phyloP scores from a whole-genome alignment of 92 coral and sea anemone genomes.

The Meandrina meandrites region DNA sequence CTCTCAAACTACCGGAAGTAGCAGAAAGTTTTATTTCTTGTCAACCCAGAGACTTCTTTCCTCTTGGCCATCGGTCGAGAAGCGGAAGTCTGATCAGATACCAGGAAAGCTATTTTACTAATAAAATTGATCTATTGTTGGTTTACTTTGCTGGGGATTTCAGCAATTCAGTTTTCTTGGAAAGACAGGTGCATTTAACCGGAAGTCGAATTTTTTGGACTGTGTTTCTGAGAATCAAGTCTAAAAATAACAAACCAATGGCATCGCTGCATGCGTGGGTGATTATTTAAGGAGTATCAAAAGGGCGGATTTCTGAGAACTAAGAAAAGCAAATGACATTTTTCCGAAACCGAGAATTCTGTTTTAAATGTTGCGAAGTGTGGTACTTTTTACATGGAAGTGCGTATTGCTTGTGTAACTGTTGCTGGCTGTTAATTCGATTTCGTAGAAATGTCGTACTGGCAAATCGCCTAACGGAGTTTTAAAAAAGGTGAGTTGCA shows the following conservation, averaged over 20 bases:
- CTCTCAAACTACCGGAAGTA: too few relatives aligned
- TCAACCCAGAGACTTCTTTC: too few relatives aligned
- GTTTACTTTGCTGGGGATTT: too few relatives aligned
- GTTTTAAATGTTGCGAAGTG: background rate
- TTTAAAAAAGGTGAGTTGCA: background rate
- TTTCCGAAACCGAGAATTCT: background rate
- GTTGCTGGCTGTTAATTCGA: background rate
- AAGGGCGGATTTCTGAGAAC: background rate
- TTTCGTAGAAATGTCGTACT: background rate
- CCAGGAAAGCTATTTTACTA: too few relatives aligned
- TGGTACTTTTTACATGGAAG: background rate
- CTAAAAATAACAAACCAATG: slow-evolving; percentile 9
- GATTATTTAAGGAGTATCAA: background rate
- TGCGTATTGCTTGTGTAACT: background rate
- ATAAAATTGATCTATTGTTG: too few relatives aligned
- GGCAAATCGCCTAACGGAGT: background rate
- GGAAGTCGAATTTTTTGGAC: background rate
- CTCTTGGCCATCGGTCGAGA: too few relatives aligned
- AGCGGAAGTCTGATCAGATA: too few relatives aligned
- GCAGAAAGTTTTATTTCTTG: too few relatives aligned
- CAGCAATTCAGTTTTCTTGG: background rate
- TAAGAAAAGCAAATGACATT: background rate
- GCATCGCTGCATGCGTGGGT: background rate
- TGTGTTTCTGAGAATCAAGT: background rate
- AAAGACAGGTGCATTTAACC: background rate